Conservation (phyloP, 2,113 vertebrate species). For the Erythrocercus mccallii region DNA sequence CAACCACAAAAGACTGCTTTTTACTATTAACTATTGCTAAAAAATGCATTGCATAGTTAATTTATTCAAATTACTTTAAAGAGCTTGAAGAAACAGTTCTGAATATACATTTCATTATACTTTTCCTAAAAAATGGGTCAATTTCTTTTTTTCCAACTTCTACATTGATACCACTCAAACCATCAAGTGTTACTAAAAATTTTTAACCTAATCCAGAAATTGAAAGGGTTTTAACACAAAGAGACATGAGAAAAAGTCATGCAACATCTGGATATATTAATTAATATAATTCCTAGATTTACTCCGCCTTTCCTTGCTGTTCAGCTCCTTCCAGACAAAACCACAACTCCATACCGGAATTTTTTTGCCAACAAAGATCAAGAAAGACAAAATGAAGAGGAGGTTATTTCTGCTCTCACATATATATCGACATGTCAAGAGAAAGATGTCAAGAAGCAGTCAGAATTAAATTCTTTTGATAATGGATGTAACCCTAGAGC, state of each 20-base stretch:
- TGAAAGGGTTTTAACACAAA: background rate
- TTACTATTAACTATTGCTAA: background rate
- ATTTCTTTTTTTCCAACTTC: background rate
- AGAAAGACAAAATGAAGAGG: background rate
- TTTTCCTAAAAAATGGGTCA: background rate
- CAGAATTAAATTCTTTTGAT: background rate
- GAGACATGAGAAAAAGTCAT: background rate
- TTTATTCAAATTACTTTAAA: background rate
- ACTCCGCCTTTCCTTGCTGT: background rate
- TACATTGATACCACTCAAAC: background rate
- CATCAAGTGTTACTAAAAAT: background rate
- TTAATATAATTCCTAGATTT: background rate
- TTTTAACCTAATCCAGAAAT: background rate
- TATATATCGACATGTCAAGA: background rate
- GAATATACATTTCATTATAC: background rate
- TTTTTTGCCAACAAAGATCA: background rate
- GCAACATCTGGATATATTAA: background rate
- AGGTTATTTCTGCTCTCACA: background rate
- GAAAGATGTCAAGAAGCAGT: background rate
- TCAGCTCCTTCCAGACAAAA: background rate
- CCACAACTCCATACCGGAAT: accelerated
- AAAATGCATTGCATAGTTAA: background rate
- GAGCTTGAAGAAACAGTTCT: background rate
- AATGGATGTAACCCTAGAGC: background rate
- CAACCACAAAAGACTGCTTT: background rate